These are phyloP conservation scores for Synanthedon vespiformis DNA, from an alignment of 2,888 invertebrate genomes.

Conservation along the genomic window DNA sequence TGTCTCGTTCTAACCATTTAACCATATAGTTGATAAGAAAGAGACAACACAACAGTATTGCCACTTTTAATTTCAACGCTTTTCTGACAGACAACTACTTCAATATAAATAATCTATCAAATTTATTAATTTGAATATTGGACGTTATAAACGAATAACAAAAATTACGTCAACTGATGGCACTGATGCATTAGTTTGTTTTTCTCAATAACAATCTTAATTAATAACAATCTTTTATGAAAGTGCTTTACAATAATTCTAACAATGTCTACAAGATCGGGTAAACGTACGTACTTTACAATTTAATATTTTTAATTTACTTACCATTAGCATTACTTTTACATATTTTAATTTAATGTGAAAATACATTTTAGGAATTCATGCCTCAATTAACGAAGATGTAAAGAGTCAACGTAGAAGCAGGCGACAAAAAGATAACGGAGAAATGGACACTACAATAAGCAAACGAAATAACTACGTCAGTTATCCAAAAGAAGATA, in stretches of 20 bases:
- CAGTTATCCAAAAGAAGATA: conserved; percentile 37
- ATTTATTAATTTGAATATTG: background rate
- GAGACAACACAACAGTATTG: too few relatives aligned
- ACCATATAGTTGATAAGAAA: too few relatives aligned
- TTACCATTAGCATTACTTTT: background rate
- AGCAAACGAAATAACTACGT: conserved; percentile 40
- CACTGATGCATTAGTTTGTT: background rate
- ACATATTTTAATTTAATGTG: background rate
- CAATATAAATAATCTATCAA: too few relatives aligned
- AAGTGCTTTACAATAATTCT: background rate
- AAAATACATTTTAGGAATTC: conserved; percentile 38
- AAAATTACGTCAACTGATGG: too few relatives aligned
- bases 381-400: conserved; percentile 26
- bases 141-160: background rate
- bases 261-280: conserved; percentile 55
- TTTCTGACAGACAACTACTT: too few relatives aligned
- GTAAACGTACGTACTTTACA: conserved; percentile 42
- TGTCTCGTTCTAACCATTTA: too few relatives aligned
- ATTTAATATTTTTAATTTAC: background rate
- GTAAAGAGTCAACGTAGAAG: conserved; percentile 33
- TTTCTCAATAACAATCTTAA: background rate
- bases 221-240: too few relatives aligned
- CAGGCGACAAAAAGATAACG: conserved; percentile 31
- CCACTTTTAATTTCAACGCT: too few relatives aligned
- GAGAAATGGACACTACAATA: conserved; percentile 13